Evolutionary conservation across 2,113 vertebrate species (phyloP).

Genomic region (Siniperca knerii): DNA sequence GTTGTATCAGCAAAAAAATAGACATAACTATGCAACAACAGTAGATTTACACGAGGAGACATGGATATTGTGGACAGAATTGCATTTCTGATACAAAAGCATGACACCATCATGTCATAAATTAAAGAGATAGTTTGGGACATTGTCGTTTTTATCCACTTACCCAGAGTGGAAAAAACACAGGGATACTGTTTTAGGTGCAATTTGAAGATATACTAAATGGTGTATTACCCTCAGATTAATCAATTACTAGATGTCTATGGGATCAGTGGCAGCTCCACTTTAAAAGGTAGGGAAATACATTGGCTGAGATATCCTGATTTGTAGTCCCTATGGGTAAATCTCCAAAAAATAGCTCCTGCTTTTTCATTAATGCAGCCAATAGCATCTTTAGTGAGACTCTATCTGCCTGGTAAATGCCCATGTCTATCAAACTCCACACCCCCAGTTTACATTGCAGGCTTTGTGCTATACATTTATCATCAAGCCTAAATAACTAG

Average conservation of each 20-base stretch:
- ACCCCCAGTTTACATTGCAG: background rate
- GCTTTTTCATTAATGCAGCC: background rate
- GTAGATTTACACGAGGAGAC: constrained; percentile 37
- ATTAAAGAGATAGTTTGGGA: background rate
- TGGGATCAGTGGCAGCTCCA: background rate
- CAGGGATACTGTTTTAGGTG: background rate
- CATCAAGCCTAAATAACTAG: background rate
- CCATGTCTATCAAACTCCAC: background rate
- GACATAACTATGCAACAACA: constrained; percentile 60
- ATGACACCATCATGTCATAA: constrained; percentile 1
- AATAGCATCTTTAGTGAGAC: background rate
- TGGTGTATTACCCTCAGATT: background rate
- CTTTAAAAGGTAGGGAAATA: background rate
- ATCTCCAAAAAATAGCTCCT: too few relatives aligned
- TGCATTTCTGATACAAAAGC: background rate
- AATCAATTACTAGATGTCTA: background rate
- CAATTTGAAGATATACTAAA: background rate
- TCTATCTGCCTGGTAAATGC: background rate
- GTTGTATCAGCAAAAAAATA: constrained; percentile 67
- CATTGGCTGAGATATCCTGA: background rate
- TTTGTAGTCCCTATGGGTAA: background rate
- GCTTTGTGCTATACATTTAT: background rate
- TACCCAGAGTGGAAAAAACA: background rate
- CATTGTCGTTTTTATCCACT: background rate
- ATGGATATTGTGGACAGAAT: constrained; percentile 32